Evolutionary conservation across 2,113 vertebrate species (phyloP).

Genomic region (Apteryx mantelli): DNA sequence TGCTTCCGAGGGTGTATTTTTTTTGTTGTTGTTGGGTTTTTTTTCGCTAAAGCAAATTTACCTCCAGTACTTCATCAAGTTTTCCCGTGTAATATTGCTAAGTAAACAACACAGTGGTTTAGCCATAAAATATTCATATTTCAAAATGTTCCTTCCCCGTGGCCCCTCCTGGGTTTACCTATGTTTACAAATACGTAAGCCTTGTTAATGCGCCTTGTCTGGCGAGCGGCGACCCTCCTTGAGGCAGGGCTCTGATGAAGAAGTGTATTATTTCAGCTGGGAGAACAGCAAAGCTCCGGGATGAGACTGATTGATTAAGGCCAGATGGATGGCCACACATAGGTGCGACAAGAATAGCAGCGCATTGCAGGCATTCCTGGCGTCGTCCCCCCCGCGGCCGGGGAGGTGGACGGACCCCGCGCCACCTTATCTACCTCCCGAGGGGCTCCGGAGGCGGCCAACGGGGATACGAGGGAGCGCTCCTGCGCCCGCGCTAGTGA

Average conservation of each 20-base stretch:
- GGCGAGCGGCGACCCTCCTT: slow-evolving; percentile 74
- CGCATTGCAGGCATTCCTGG: slow-evolving; percentile 88
- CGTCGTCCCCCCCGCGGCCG: slow-evolving; percentile 78
- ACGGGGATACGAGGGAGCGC: too few species aligned
- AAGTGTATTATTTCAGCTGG: slow-evolving; percentile 92
- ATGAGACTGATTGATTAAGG: slow-evolving; percentile 92
- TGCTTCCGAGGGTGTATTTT: background rate
- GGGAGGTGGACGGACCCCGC: slow-evolving; percentile 72
- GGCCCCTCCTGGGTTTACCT: slow-evolving; percentile 65
- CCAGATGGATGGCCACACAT: slow-evolving; percentile 92
- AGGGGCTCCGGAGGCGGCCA: slow-evolving; percentile 71
- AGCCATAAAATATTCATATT: slow-evolving; percentile 74
- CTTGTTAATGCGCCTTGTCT: slow-evolving; percentile 72
- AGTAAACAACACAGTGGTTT: slow-evolving; percentile 69
- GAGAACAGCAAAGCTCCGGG: slow-evolving; percentile 81
- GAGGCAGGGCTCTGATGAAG: slow-evolving; percentile 74
- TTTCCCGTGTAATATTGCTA: slow-evolving; percentile 67
- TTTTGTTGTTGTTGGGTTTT: background rate
- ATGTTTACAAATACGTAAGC: slow-evolving; percentile 76
- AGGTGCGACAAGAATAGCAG: slow-evolving; percentile 90
- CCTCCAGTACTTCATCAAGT: slow-evolving; percentile 65
- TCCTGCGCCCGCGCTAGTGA: slow-evolving; percentile 11
- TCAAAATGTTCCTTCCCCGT: slow-evolving; percentile 64
- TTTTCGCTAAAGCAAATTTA: slow-evolving; percentile 65
- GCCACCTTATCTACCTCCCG: slow-evolving; percentile 83